Conservation (phyloP, 2,113 vertebrate genomes). For the Ursus arctos region DNA sequence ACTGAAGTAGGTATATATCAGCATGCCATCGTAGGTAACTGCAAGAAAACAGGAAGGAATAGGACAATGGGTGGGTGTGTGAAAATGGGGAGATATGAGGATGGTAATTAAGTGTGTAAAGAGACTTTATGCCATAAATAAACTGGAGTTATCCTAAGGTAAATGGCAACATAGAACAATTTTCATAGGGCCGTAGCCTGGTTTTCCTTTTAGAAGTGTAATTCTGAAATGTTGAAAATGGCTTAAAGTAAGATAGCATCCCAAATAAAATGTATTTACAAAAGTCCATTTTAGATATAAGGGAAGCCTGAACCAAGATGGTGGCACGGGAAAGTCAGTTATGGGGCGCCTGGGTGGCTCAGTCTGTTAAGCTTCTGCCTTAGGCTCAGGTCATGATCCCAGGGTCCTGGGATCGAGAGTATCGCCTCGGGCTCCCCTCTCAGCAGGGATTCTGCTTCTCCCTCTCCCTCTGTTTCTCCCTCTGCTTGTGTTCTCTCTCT, state of each 20-base stretch:
- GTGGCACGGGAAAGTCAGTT: neutral
- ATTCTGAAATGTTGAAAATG: neutral
- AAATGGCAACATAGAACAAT: neutral
- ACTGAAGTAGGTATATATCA: neutral
- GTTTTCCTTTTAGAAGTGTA: neutral
- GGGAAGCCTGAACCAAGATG: rapidly evolving
- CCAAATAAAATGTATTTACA: neutral
- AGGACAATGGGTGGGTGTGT: too few species aligned
- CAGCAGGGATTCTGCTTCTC: too few species aligned
- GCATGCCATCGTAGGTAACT: neutral
- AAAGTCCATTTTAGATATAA: neutral
- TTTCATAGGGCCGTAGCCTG: neutral
- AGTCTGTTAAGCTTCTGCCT: too few species aligned
- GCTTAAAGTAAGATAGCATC: neutral
- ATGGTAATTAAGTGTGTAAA: too few species aligned
- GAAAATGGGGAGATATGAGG: neutral
- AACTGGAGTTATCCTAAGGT: neutral
- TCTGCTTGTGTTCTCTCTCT: too few species aligned
- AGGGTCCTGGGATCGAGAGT: too few species aligned
- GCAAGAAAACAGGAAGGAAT: neutral
- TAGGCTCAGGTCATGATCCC: too few species aligned
- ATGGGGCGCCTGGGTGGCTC: too few species aligned
- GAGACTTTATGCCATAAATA: rapidly evolving
- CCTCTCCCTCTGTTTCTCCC: too few species aligned
- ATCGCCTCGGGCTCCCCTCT: too few species aligned